Evolutionary conservation across 2,888 invertebrate genomes (phyloP), one percentile per base, ranked within the genome.

Genomic region (Athalia rosae): DNA sequence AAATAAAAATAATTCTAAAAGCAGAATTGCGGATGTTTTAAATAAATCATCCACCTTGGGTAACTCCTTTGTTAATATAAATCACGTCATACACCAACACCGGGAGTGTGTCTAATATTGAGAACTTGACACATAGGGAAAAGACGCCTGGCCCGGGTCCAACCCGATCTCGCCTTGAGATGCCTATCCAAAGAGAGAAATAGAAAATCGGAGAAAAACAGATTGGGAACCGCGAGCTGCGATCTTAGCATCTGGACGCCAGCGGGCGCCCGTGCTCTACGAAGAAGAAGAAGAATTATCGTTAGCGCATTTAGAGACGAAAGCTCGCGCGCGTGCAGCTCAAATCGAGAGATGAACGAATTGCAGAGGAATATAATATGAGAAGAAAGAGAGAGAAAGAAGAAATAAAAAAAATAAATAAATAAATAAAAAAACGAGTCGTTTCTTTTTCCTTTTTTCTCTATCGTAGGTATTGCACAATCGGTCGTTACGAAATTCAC

Each of bases 71-170:
- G 71, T 45, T 45, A 5, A 71, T 28, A 41, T n/a, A 64, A 41
- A 28, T 28, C 28, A 28, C 28, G 28, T 47, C 64, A 13, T 47
- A 41, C 69, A 28, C 11, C 53, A 11, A 43, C 53, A 50, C 8
- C 53, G 53, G 53, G 71, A 71, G 58, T 15, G 56, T 43, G 28
- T 78, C 71, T 76, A 79, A 79, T 79, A 81, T 82, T 82, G 84
- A 84, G 82, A 81, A 82, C 82, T 84, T 84, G 85, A 87, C 84
- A 85, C 84, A 86, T 84, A 82, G 84, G 83, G 81, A 84, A 87
- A 83, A 80, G 79, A 82, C 79, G 77, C n/a, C 81, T 87, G 86
- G 85, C 85, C 48, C 11, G 8, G 8, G 69, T 83, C 84, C 87
- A 87, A 83, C 15, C 45, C 13, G 62, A 61, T 62, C 61, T 74